Base-by-base conservation (phyloP, 1,140 invertebrate species). In the Drosophila persimilis region DNA sequence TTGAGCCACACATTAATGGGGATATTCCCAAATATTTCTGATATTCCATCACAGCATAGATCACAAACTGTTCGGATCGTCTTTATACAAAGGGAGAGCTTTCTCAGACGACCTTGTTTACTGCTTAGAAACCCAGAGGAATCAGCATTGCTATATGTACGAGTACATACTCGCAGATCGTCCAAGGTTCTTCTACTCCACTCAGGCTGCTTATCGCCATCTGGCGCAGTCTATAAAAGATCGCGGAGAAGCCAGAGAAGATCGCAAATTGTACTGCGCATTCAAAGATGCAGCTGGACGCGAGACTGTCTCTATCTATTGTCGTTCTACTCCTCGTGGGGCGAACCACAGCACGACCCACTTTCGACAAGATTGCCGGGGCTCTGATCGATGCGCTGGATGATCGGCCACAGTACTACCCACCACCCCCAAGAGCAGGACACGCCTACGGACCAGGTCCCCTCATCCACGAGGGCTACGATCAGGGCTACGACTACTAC, bases 281-380 rank as follows among this genome's bases (percentile, higher is more conserved):
- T 17, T 5, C 26, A 22, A 58, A 54, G 53, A 83, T 83, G 80
- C 75, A 79, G 44, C 57, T 50, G 7, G 46, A 51, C 63, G 31
- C 59, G 51, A 69, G 55, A 56, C 35, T 69, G 35, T 39, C 35
- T 11, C 35, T 39, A 39, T 39, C 35, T 13, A 13, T 39, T 13
- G 11, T 39, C 17, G 43, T 61, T 43, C 41, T 61, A 41, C 20
- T 64, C 50, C 63, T 73, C 51, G 44, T 46, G 41, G 50, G 55
- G 9, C 52, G 24, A 8, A 31, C 35, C 3, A 46, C 53, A 7
- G 57, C 64, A 0, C 74, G 76, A 13, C 89, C 89, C 7, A 90
- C 89, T 6, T 86, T 90, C 13, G 84, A 76, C 54, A 77, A 77
- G 51, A 77, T 90, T 11, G 84, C 75, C 1, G 62, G 80, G 31